Base-by-base conservation (phyloP, 2,888 invertebrate species). In the Acronicta alni region DNA sequence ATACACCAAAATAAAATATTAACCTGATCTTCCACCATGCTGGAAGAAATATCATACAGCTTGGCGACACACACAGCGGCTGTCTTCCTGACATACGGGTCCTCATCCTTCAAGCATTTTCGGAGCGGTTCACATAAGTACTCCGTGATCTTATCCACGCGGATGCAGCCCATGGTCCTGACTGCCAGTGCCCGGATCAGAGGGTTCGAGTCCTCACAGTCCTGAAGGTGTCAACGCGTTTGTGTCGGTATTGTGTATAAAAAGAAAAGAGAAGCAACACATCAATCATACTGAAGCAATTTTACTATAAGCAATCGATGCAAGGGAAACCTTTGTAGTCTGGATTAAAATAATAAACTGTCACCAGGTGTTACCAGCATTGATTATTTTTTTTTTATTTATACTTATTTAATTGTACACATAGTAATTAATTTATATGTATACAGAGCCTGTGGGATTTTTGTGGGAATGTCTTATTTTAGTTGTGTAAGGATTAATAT, bases 51-150 rank as follows among this genome's bases (percentile, higher is more conserved):
- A 87, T 99, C 99, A 88, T 99, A 99, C 62, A 99, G 95, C 89
- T 99, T 99, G 23, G 99, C 99, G 6, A 99, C 99, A 89, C 99
- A 99, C 14, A 99, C 99, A 1, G 99, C 99, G 1, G 99, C 99
- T 0, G 99, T 99, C 95, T 99, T 99, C 76, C 99, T 96, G 9
- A 99, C 99, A 93, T 99, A 99, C 0, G 99, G 99, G 93, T 99
- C 99, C 87, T 99, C 99, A 89, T 99, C 99, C 90, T 98, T 98
- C 67, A 98, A 93, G 85, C 98, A 98, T 87, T 98, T 99, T 58
- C 99, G 95, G 75, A 99, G 94, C 0, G 99, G 99, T 87, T 99
- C 99, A 89, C 99, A 99, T 41, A 99, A 95, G 91, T 99, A 99
- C 94, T 99, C 99, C 0, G 99, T 99, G 83, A 99, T 99, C 95